phyloP scores from a whole-genome alignment of 2,888 invertebrate genomes.

The Bombyx huttoni region DNA sequence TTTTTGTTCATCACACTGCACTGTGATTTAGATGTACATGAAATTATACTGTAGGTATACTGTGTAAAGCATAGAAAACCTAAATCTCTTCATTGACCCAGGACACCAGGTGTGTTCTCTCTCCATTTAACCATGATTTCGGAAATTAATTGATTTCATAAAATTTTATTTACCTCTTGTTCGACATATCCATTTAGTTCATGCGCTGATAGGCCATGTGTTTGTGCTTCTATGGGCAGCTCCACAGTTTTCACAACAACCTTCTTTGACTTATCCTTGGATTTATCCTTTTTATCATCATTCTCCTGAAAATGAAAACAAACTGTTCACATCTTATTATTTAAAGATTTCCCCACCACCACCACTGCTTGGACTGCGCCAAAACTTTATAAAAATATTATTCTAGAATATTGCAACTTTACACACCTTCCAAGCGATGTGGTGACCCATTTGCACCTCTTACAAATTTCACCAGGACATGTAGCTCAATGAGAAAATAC shows the following conservation, averaged over 20 bases:
- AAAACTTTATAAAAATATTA: neutral
- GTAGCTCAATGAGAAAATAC: neutral
- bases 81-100: no score
- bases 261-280: slow-evolving; percentile 78
- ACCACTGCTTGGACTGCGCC: slow-evolving; percentile 29
- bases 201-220: slow-evolving; percentile 78
- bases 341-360: slow-evolving; percentile 45
- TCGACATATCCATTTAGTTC: slow-evolving; percentile 84
- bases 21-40: no score
- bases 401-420: slow-evolving; percentile 1
- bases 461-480: slow-evolving; percentile 4
- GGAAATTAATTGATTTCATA: neutral
- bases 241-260: slow-evolving; percentile 85
- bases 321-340: slow-evolving; percentile 39
- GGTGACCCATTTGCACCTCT: slow-evolving; percentile 63
- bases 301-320: slow-evolving; percentile 57
- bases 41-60: no score
- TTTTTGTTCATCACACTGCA: no score
- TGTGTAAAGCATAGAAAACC: no score
- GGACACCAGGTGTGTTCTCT: no score
- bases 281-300: slow-evolving; percentile 77
- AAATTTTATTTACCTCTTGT: slow-evolving; percentile 75
- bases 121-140: no score
- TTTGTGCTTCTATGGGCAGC: slow-evolving; percentile 84
- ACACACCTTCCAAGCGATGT: slow-evolving; percentile 35